Base-by-base conservation (phyloP, 2,797 vertebrate genomes). In the Cynopterus sphinx region DNA sequence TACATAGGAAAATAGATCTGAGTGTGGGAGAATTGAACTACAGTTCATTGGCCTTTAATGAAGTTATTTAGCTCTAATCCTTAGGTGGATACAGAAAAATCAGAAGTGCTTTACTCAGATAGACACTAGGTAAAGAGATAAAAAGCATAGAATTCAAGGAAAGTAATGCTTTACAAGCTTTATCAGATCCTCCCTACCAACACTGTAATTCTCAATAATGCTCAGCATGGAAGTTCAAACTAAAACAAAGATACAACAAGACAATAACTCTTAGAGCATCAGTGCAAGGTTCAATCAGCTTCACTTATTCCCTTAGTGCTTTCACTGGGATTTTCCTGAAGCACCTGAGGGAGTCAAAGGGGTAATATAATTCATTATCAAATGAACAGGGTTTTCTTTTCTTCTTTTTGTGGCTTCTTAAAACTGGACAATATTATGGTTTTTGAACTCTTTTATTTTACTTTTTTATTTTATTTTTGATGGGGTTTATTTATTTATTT, bases 11-110 rank as follows among this genome's bases (percentile, higher is more conserved):
- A 97, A 85, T 93, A 91, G 68, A 83, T 90, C 75, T 46, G 73
- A 94, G 21, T 82, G 12, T 90, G 71, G 91, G 55, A 93, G 57
- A 89, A 90, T 22, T 78, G 74, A 89, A 93, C 83, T 93, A 57
- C 22, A 96, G 89, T 96, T 97, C 90, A 93, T 36, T 94, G 93
- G 49, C 57, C 94, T 97, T 96, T 97, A 97, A 96, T 96, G 88
- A 95, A 94, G 87, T 96, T 94, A 88, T 90, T 93, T 97, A 74
- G 49, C 53, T 67, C 46, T 92, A 95, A 97, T 97, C 71, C 84
- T 94, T 85, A 65, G 46, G 49, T 85, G 68, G 84, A 75, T 94
- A 92, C 86, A 93, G 87, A 57, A 91, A 97, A 97, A 96, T 92
- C 79, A 90, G 57, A 96, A 86, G 68, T 81, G n/a, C 89, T 90